Evolutionary conservation across 2,888 invertebrate species (phyloP), one percentile per base, ranked within the genome.

Genomic region (Barypeithes pellucidus): DNA sequence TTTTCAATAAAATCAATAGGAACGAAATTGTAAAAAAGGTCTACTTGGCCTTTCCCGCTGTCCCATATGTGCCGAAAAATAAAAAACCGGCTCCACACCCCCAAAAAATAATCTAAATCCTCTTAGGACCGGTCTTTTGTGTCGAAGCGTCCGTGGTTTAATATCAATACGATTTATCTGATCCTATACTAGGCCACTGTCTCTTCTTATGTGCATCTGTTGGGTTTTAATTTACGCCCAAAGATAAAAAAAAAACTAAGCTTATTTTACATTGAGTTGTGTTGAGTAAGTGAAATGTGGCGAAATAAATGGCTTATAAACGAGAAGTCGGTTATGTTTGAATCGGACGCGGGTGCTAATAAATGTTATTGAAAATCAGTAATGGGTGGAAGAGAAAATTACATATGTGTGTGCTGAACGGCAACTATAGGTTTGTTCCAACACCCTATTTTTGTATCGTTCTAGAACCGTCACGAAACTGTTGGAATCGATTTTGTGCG

Each of bases 141-240:
- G 81, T 76, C 78, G 79, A 79, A 77, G 77, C 80, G 79, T 81
- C 80, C 77, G 81, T 81, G 82, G 81, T 83, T 82, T 83, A 81
- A 82, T 84, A 84, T 83, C 82, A 83, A 81, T 82, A 79, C 80
- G 80, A 76, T 82, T 83, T 84, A 84, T 84, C 84, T 81, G 81
- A 82, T 81, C 79, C 80, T 76, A 74, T 77, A 76, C n/a, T 75
- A 18, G 62, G 52, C 24, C 52, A 22, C 16, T 57, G 76, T 73
- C 76, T 74, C 72, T 77, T 75, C 76, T 71, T 67, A 75, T 75
- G 79, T 79, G 79, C 80, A 79, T 80, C 80, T 80, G 80, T 78
- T 79, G 76, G 41, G 59, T 47, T 63, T 67, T 71, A 67, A 67
- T 74, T 74, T 74, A 62, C 60, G 47, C 63, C 54, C 16, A 57